Conservation (phyloP, 2,113 vertebrate species). For the Hippopotamus amphibius region DNA sequence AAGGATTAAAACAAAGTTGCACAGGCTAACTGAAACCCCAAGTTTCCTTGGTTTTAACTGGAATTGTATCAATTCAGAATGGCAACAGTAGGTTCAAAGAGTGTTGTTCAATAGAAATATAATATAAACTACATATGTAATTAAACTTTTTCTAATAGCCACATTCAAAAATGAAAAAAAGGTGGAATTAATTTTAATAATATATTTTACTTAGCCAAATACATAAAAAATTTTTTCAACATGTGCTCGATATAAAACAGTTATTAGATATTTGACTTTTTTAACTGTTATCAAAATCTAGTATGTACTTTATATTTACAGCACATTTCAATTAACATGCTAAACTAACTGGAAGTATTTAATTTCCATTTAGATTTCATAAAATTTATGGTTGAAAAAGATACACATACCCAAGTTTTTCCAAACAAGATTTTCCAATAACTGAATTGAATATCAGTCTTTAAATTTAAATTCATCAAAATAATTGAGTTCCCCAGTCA, state of each 20-base stretch:
- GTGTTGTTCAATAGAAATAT: not conserved
- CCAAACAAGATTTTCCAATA: not conserved
- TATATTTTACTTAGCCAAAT: conserved; percentile 15
- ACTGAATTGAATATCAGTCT: not conserved
- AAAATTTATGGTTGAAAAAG: conserved; percentile 30
- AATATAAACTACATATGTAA: not conserved
- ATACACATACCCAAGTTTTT: not conserved
- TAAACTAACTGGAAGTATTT: conserved; percentile 43
- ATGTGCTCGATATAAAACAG: not conserved
- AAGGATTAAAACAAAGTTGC: not conserved
- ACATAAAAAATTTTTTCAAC: not conserved
- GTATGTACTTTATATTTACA: conserved; percentile 1
- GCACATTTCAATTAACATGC: not conserved
- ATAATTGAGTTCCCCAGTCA: not conserved
- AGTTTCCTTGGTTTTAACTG: not conserved
- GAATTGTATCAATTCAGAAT: not conserved
- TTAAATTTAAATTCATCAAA: conserved; percentile 33
- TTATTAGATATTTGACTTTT: conserved; percentile 22
- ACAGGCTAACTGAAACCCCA: not conserved
- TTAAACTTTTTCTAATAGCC: conserved; percentile 40
- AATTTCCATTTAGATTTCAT: conserved; percentile 36
- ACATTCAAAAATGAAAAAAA: conserved; percentile 47
- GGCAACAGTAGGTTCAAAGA: not conserved
- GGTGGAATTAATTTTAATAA: conserved; percentile 24
- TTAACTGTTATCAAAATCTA: conserved; percentile 1